Evolutionary conservation across 53 echinoderm and acorn worm species (phyloP).

Genomic region (Actinopyga echinites): DNA sequence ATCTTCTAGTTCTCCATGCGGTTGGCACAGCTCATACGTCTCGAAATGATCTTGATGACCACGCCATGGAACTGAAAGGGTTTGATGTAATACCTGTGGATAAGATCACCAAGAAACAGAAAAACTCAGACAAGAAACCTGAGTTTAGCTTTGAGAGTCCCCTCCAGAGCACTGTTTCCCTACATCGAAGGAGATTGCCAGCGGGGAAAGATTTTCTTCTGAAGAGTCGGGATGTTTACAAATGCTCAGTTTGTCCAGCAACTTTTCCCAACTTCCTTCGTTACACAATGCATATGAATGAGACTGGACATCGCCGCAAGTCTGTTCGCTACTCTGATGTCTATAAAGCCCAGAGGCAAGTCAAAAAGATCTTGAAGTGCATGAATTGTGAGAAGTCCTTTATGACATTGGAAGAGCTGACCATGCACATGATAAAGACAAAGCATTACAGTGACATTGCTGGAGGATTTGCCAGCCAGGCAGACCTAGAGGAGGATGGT

Average conservation of each 20-base stretch:
- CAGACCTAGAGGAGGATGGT: constrained; percentile 52
- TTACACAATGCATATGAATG: constrained; percentile 92
- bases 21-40: constrained; percentile 35
- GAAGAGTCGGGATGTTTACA: constrained; percentile 70
- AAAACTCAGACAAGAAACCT: constrained; percentile 17
- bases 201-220: constrained; percentile 10
- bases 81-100: constrained; percentile 39
- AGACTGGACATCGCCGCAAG: constrained; percentile 77
- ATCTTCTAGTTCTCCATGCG: constrained; percentile 3
- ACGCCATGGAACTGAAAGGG: constrained; percentile 33
- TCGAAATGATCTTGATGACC: constrained; percentile 12
- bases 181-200: constrained; percentile 23
- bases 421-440: constrained; percentile 95
- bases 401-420: constrained; percentile 82
- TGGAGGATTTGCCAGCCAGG: constrained; percentile 51
- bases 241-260: constrained; percentile 61
- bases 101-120: constrained; percentile 34
- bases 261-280: constrained; percentile 79
- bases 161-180: constrained; percentile 30
- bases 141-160: constrained; percentile 38
- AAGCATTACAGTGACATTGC: constrained; percentile 91
- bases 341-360: constrained; percentile 68
- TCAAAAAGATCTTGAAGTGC: constrained; percentile 89
- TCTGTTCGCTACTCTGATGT: constrained; percentile 32
- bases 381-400: constrained; percentile 89